phyloP scores from a whole-genome alignment of 2,888 invertebrate genomes.

The Congeria kusceri region DNA sequence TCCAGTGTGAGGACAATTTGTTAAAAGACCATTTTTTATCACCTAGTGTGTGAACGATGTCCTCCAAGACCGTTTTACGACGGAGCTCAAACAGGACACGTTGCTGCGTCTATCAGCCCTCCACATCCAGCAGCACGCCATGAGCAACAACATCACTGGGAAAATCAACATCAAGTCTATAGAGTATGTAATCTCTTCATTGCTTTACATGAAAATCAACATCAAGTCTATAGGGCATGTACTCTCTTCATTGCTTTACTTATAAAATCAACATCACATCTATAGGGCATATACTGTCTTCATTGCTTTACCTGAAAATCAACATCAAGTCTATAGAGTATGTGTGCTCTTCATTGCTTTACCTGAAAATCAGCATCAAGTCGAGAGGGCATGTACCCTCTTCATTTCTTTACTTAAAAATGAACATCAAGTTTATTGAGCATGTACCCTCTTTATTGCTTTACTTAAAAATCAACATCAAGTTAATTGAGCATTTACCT shows the following conservation, averaged over 20 bases:
- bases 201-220: no score
- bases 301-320: no score
- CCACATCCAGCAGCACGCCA: constrained; percentile 95
- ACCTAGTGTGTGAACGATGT: constrained; percentile 95
- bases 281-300: no score
- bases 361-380: no score
- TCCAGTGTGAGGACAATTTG: no score
- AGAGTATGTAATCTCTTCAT: constrained; percentile 90
- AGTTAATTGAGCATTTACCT: constrained; percentile 93
- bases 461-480: constrained; percentile 94
- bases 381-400: no score
- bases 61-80: constrained; percentile 95
- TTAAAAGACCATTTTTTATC: not conserved
- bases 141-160: constrained; percentile 92
- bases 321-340: constrained; percentile 95
- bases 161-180: constrained; percentile 94
- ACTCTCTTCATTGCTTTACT: no score
- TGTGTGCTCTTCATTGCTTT: constrained; percentile 86
- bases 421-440: no score
- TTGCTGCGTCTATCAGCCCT: constrained; percentile 94
- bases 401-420: no score
- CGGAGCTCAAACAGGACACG: constrained; percentile 94
- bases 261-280: no score
- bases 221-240: no score
- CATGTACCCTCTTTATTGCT: no score